Evolutionary conservation across 2,113 vertebrate genomes (phyloP).

Genomic region (Passer domesticus): DNA sequence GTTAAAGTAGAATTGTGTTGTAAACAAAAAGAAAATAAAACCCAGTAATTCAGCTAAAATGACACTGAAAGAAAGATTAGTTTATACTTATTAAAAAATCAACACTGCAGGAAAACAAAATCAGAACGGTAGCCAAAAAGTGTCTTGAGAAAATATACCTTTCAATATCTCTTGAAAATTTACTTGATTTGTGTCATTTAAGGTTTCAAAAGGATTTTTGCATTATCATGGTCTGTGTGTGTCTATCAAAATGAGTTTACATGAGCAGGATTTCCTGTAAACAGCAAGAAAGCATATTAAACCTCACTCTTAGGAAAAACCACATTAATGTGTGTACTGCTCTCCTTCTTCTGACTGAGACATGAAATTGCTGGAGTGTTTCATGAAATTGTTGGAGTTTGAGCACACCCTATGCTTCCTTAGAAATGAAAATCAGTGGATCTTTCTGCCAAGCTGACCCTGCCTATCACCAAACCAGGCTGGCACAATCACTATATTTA

Average conservation of each 20-base stretch:
- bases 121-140: not conserved
- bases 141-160: not conserved
- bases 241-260: not conserved
- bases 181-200: not conserved
- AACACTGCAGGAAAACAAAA: not conserved
- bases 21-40: conserved; percentile 22
- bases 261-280: not conserved
- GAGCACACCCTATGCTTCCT: not conserved
- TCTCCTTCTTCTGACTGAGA: not conserved
- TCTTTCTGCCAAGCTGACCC: not conserved
- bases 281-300: not conserved
- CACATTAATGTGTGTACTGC: not conserved
- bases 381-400: not conserved
- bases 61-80: not conserved
- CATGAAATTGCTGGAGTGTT: not conserved
- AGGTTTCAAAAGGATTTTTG: not conserved
- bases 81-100: conserved; percentile 9
- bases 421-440: not conserved
- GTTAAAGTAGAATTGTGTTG: not conserved
- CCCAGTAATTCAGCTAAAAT: not conserved
- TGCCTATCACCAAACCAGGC: not conserved
- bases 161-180: not conserved
- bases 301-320: not conserved
- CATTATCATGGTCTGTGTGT: not conserved
- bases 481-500: not conserved